phyloP scores from a whole-genome alignment of 2,888 invertebrate genomes.

The Crocallis elinguaria region DNA sequence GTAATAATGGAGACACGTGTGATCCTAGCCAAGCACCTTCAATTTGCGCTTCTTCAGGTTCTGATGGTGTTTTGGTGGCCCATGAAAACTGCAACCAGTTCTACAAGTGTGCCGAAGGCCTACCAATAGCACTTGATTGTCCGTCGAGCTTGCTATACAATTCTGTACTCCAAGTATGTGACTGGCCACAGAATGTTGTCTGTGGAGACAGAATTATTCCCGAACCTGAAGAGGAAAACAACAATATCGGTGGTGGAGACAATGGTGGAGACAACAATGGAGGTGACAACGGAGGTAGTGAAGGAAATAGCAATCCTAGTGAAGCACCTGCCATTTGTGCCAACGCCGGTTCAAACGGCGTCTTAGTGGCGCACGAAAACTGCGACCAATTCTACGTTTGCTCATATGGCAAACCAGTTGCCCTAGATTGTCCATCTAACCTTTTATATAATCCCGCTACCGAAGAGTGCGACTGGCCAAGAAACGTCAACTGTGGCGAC shows the following conservation, averaged over 20 bases:
- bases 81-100: slow-evolving; percentile 43
- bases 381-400: slow-evolving; percentile 44
- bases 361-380: slow-evolving; percentile 37
- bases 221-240: slow-evolving; percentile 3
- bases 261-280: background rate
- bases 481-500: slow-evolving; percentile 36
- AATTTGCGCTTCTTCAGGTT: slow-evolving; percentile 37
- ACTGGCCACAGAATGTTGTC: slow-evolving; percentile 38
- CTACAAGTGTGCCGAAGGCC: slow-evolving; percentile 85
- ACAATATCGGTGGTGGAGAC: background rate
- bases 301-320: slow-evolving; percentile 36
- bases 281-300: slow-evolving; percentile 8
- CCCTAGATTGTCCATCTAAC: slow-evolving; percentile 25
- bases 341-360: slow-evolving; percentile 27
- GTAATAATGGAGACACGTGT: slow-evolving; percentile 26
- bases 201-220: slow-evolving; percentile 34
- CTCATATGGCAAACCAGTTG: slow-evolving; percentile 29
- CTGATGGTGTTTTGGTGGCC: slow-evolving; percentile 46
- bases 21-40: slow-evolving; percentile 38
- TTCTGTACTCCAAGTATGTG: slow-evolving; percentile 69
- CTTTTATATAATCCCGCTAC: slow-evolving; percentile 34
- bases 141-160: slow-evolving; percentile 81
- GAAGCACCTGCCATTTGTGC: slow-evolving; percentile 50
- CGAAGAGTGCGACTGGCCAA: slow-evolving; percentile 39
- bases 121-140: slow-evolving; percentile 81